A percentile compares a stretch with the other conserved stretches of the same genome.
Conservation (phyloP, 2,888 invertebrate species). For the Caenorhabditis doughertyi region DNA sequence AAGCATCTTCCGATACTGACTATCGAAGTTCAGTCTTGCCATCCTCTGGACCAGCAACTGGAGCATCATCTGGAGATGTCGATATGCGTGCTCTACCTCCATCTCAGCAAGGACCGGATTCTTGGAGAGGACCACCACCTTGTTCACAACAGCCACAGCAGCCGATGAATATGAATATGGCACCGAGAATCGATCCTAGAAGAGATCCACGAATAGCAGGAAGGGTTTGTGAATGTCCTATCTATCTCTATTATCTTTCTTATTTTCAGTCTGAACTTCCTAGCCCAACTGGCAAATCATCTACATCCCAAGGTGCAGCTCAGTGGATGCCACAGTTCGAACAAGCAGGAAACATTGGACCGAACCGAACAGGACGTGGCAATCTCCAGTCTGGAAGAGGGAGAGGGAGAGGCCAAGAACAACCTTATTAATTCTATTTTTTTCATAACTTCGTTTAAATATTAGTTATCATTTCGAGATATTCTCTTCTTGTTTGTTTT, state of each 20-base stretch:
- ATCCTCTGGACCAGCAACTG: background rate
- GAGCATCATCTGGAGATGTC: slow-evolving; percentile 32
- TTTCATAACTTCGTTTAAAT: background rate
- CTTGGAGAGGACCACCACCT: slow-evolving; percentile 37
- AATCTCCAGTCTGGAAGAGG: slow-evolving; percentile 7
- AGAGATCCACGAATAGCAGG: slow-evolving; percentile 44
- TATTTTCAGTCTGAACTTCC: too few species aligned
- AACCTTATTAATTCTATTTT: slow-evolving; percentile 19
- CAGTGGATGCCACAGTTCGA: slow-evolving; percentile 64
- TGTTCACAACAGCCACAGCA: background rate
- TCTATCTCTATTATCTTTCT: background rate
- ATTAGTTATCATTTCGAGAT: too few species aligned
- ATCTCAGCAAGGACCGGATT: slow-evolving; percentile 11
- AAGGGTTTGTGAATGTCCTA: slow-evolving; percentile 16
- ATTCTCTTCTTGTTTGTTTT: too few species aligned
- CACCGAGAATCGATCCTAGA: slow-evolving; percentile 46
- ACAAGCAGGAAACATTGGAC: slow-evolving; percentile 1
- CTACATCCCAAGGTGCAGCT: background rate
- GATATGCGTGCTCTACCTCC: slow-evolving; percentile 39
- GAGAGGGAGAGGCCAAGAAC: slow-evolving; percentile 30
- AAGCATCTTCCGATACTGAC: slow-evolving; percentile 43
- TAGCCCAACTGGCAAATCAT: background rate
- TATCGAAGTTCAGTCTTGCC: slow-evolving; percentile 18
- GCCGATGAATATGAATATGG: background rate
- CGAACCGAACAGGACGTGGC: slow-evolving; percentile 12